Conservation (phyloP, 2,888 invertebrate genomes). For the Micoletzkya japonica region DNA sequence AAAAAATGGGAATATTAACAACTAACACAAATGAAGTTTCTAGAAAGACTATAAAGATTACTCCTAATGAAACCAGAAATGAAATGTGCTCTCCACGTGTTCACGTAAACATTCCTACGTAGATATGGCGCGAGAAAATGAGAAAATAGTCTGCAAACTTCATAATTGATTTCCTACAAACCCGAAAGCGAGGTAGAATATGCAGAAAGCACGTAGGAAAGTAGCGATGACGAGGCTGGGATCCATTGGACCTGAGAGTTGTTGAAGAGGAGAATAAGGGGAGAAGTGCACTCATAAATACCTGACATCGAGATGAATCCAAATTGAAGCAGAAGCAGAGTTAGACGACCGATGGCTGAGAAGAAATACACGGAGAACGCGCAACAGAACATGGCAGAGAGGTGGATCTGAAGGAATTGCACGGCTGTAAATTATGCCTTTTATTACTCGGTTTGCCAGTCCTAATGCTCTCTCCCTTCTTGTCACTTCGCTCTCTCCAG, state of each 20-base stretch:
- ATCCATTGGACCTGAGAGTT: conserved; percentile 2
- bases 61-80: no score
- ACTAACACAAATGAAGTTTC: no score
- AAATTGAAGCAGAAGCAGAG: conserved; percentile 4
- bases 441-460: no score
- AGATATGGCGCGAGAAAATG: no score
- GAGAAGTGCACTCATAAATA: background rate
- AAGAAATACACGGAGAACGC: conserved; percentile 14
- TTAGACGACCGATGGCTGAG: conserved; percentile 3
- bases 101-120: no score
- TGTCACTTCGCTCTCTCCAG: no score
- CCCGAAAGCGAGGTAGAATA: conserved; percentile 24
- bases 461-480: no score
- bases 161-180: conserved; percentile 1
- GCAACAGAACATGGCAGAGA: conserved; percentile 13
- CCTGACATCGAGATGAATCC: background rate
- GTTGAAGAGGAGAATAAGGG: background rate
- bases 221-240: background rate
- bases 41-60: no score
- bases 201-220: conserved; percentile 15
- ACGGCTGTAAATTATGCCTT: background rate
- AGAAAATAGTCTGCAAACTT: background rate
- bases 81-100: no score
- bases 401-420: conserved; percentile 2
- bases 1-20: no score